Evolutionary conservation across 2,888 invertebrate species (phyloP).

Genomic region (Amphipoea oculea): DNA sequence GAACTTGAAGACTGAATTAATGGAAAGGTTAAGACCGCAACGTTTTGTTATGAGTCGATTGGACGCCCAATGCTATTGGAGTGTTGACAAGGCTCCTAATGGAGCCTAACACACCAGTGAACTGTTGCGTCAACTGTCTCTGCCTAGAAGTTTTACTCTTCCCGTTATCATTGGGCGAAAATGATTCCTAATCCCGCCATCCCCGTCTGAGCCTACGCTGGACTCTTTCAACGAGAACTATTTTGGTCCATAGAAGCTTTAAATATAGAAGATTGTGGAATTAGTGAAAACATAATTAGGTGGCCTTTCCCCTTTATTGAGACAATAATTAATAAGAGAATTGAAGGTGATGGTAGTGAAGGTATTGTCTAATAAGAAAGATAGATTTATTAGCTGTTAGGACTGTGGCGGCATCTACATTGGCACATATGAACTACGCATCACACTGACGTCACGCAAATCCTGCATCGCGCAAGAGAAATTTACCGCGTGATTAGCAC

Average conservation of each 20-base stretch:
- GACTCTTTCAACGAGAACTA: not conserved
- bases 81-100: not conserved
- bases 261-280: not conserved
- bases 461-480: not conserved
- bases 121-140: not conserved
- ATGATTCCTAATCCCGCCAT: not conserved
- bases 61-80: not conserved
- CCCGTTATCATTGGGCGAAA: not conserved
- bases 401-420: too few species aligned
- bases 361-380: not conserved
- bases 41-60: not conserved
- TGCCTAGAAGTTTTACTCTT: not conserved
- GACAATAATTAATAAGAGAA: not conserved
- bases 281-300: not conserved
- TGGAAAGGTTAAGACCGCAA: conserved; percentile 3
- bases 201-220: not conserved
- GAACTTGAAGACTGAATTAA: conserved; percentile 39
- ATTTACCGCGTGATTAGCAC: not conserved
- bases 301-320: not conserved
- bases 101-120: not conserved
- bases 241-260: not conserved
- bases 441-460: not conserved
- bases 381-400: too few species aligned
- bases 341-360: not conserved
- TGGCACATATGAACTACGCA: too few species aligned